phyloP scores from a whole-genome alignment of 2,113 vertebrate species.

The Oplegnathus fasciatus region DNA sequence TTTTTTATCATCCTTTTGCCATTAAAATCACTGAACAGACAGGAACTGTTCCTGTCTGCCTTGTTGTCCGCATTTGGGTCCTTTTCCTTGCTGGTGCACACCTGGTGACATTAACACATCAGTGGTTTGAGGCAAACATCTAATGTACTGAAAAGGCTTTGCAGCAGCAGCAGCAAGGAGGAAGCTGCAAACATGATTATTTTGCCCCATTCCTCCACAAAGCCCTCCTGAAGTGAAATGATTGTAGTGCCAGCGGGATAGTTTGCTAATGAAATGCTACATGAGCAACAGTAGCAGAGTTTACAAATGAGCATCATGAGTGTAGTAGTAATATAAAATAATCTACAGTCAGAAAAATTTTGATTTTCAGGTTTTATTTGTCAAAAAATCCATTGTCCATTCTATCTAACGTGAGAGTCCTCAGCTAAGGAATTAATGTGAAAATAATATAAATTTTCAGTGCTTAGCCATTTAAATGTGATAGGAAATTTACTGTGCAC shows the following conservation, averaged over 20 bases:
- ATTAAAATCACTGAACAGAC: background rate
- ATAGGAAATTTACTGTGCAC: background rate
- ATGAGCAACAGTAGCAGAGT: background rate
- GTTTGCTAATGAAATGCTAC: constrained; percentile 7
- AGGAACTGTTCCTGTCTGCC: background rate
- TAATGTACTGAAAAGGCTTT: background rate
- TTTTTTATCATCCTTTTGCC: background rate
- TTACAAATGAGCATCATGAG: constrained; percentile 3
- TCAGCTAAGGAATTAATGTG: background rate
- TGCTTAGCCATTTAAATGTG: background rate
- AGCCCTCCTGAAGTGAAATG: background rate
- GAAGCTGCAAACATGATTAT: constrained; percentile 11
- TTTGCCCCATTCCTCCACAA: constrained; percentile 1
- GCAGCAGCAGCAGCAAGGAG: background rate
- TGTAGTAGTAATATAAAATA: no score
- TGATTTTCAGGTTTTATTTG: no score
- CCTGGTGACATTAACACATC: background rate
- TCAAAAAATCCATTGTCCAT: no score
- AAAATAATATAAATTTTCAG: background rate
- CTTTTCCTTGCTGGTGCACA: background rate
- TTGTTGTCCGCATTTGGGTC: background rate
- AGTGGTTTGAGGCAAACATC: constrained; percentile 1
- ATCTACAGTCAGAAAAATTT: no score
- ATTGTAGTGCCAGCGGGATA: background rate
- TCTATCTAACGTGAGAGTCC: background rate